These are phyloP conservation scores for Drosophila eugracilis DNA, from an alignment of 1,140 invertebrate genomes.

Conservation along the genomic window DNA sequence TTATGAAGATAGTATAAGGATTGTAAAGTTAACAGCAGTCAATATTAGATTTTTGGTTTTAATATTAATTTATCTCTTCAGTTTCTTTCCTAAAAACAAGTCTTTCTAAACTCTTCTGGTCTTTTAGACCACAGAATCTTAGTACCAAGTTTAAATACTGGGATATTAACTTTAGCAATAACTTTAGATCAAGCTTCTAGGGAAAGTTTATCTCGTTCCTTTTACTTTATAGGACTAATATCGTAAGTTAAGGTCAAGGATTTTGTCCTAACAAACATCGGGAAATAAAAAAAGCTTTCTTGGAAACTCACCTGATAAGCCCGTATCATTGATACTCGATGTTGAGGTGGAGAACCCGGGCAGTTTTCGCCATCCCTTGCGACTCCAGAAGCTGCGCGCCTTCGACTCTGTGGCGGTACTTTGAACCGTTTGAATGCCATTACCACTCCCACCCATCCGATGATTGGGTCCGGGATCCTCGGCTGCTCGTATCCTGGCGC, in stretches of 20 bases:
- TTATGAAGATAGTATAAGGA: neutral
- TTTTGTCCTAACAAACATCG: too few species aligned
- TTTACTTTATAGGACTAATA: neutral
- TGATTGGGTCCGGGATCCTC: slow-evolving; percentile 77
- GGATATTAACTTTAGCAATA: too few species aligned
- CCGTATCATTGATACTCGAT: slow-evolving; percentile 88
- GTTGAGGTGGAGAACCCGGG: slow-evolving; percentile 88
- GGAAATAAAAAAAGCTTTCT: neutral
- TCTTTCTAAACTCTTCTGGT: too few species aligned
- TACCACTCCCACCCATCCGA: neutral
- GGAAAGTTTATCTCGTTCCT: too few species aligned
- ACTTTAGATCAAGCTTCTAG: too few species aligned
- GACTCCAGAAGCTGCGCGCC: slow-evolving; percentile 88
- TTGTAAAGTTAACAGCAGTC: too few species aligned
- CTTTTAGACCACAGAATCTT: too few species aligned
- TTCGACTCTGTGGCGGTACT: slow-evolving; percentile 69
- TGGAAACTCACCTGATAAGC: slow-evolving; percentile 87
- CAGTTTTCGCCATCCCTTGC: slow-evolving; percentile 91
- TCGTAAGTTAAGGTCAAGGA: too few species aligned
- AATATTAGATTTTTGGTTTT: too few species aligned
- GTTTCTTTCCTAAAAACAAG: too few species aligned
- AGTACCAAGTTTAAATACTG: too few species aligned
- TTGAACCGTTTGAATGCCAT: neutral
- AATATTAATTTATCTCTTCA: too few species aligned
- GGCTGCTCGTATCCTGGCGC: slow-evolving; percentile 74